phyloP scores from a whole-genome alignment of 2,888 invertebrate genomes.

The Lepidocyrtinus sp. region DNA sequence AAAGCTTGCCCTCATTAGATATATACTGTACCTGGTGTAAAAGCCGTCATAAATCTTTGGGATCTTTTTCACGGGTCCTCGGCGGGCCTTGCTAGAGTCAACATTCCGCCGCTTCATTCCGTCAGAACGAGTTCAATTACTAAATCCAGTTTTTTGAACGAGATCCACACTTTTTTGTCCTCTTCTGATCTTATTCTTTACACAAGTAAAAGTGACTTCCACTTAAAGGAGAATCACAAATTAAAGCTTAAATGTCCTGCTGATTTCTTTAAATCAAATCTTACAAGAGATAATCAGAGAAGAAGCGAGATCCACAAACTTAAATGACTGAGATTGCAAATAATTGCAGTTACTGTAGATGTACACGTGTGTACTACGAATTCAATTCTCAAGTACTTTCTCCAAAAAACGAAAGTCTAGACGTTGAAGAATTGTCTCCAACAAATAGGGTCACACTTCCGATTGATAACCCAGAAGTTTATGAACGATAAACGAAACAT shows the following conservation, averaged over 20 bases:
- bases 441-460: too few species aligned
- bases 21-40: constrained; percentile 66
- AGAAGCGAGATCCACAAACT: constrained; percentile 1
- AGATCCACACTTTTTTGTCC: background rate
- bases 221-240: too few species aligned
- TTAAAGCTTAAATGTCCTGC: background rate
- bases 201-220: too few species aligned
- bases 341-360: too few species aligned
- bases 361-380: background rate
- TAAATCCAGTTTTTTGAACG: constrained; percentile 52
- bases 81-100: constrained; percentile 69
- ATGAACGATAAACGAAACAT: too few species aligned
- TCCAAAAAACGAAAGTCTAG: background rate
- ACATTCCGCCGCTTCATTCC: constrained; percentile 70
- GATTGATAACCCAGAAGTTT: too few species aligned
- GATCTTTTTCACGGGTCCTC: constrained; percentile 70
- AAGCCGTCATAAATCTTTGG: constrained; percentile 70
- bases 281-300: background rate
- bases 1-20: too few species aligned
- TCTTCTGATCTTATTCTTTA: constrained; percentile 2
- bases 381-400: background rate
- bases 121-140: constrained; percentile 55
- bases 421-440: too few species aligned
- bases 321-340: background rate
- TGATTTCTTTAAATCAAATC: background rate